Conservation (phyloP, 2,888 invertebrate species). For the Ophonus ardosiacus region DNA sequence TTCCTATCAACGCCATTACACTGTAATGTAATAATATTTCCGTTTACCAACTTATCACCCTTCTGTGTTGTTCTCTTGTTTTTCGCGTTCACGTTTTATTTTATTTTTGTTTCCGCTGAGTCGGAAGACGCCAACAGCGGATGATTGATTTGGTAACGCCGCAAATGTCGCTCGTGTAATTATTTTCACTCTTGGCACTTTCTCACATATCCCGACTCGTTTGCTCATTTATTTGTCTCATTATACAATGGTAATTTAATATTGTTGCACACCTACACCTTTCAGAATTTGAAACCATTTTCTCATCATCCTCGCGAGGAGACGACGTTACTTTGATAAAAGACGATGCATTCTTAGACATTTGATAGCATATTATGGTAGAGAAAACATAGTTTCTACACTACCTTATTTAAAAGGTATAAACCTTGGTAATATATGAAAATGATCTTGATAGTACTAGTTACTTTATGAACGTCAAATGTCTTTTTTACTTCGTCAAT, state of each 20-base stretch:
- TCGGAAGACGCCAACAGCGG: slow-evolving; percentile 15
- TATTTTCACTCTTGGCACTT: slow-evolving; percentile 36
- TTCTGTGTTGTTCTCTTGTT: slow-evolving; percentile 53
- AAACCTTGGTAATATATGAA: too few relatives aligned
- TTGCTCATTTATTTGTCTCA: slow-evolving; percentile 30
- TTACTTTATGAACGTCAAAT: too few relatives aligned
- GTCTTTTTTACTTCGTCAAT: too few relatives aligned
- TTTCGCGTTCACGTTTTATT: slow-evolving; percentile 40
- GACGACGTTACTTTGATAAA: neutral
- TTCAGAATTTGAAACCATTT: neutral
- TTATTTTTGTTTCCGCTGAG: slow-evolving; percentile 29
- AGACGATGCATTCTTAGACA: neutral
- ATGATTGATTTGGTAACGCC: slow-evolving; percentile 42
- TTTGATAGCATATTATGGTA: neutral
- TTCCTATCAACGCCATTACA: slow-evolving; percentile 54
- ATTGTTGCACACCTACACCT: neutral
- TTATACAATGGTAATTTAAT: slow-evolving; percentile 24
- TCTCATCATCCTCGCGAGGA: neutral
- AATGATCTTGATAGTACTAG: too few relatives aligned
- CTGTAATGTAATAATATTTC: slow-evolving; percentile 49
- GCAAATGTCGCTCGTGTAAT: slow-evolving; percentile 16
- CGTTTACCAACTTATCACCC: slow-evolving; percentile 49
- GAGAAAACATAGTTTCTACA: neutral
- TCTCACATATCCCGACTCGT: slow-evolving; percentile 19
- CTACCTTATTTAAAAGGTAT: too few relatives aligned